These are phyloP conservation scores for Amia ocellicauda DNA, from an alignment of 2,113 vertebrate genomes.

Conservation along the genomic window DNA sequence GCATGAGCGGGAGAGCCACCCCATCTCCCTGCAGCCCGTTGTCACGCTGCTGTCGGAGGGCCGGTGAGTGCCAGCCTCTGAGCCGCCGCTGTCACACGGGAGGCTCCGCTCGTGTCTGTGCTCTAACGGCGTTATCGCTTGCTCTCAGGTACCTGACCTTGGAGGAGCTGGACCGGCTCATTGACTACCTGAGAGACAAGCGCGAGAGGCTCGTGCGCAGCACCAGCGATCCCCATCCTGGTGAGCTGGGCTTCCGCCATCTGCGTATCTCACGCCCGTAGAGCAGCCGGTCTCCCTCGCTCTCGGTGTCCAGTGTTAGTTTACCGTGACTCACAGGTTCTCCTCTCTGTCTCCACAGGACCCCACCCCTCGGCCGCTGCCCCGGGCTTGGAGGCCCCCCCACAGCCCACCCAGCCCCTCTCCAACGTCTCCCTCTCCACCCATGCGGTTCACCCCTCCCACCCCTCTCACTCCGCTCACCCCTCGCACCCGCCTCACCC, in stretches of 20 bases:
- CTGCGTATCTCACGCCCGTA: too few relatives aligned
- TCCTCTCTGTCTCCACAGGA: conserved; percentile 20
- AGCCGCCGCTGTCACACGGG: neutral
- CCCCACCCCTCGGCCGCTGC: conserved; percentile 27
- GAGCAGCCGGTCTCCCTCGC: too few relatives aligned
- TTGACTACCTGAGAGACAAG: conserved; percentile 85
- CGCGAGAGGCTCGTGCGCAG: conserved; percentile 76
- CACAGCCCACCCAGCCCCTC: conserved; percentile 12
- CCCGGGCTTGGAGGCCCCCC: conserved; percentile 24
- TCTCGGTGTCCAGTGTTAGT: too few relatives aligned
- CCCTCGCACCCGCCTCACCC: neutral
- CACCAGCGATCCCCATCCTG: conserved; percentile 67
- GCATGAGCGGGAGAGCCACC: conserved; percentile 72
- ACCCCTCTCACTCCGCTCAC: neutral
- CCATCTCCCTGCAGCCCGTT: conserved; percentile 54
- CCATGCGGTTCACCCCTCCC: neutral
- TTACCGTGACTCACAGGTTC: neutral
- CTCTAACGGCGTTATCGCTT: neutral
- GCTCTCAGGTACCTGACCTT: conserved; percentile 80
- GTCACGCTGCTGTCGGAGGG: conserved; percentile 66
- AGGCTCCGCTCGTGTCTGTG: neutral
- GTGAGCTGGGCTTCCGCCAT: conserved; percentile 51
- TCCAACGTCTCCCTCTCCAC: conserved; percentile 5
- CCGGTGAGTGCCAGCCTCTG: conserved; percentile 48
- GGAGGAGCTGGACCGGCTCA: conserved; percentile 83